Base-by-base conservation (phyloP, 1,140 invertebrate species). In the Acromyrmex echinatior region DNA sequence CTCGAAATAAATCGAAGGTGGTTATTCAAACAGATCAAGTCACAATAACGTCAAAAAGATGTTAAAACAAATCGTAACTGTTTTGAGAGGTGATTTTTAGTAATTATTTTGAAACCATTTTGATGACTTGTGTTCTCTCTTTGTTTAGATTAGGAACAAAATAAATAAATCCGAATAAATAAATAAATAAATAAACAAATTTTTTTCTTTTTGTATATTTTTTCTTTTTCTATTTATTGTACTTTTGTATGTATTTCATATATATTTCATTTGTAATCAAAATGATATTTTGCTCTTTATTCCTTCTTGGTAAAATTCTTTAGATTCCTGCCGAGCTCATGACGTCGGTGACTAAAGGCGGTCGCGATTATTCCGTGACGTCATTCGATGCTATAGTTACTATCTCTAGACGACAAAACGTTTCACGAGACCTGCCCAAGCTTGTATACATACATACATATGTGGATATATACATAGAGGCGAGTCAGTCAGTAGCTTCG, bases 361-460 rank as follows among this genome's bases (percentile, higher is more conserved):
- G 35, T 76, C 6, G 39, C 39, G 45, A 74, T 51, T 25, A 62
- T 39, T 10, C 25, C 18, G 7, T 84, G 80, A 84, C 70, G 70
- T 84, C 80, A 84, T 62, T 76, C 25, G 39, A 1, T 14, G 28
- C 70, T 84, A 80, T 80, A 80, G 63, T 6, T 51, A 66, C 35
- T 35, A 73, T 73, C 66, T 74, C 68, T 62, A 16, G 70, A 28
- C 56, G 31, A 76, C 45, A 39, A 74, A 74, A 49, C 56, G 21
- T 63, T 84, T 62, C 28, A 21, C 56, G 18, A 45, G 39, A 74
- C 51, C 45, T 35, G 7, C 9, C 68, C 60, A 16, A 45, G 9
- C 25, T 6, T 60, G 35, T 73, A 56, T 74, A 63, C 16, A 60
- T 16, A n/a, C 1, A n/a, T 53, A 21, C 31, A 10, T 12, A 49